Conservation (phyloP, 1,140 invertebrate species). For the Eubasilissa regina region DNA sequence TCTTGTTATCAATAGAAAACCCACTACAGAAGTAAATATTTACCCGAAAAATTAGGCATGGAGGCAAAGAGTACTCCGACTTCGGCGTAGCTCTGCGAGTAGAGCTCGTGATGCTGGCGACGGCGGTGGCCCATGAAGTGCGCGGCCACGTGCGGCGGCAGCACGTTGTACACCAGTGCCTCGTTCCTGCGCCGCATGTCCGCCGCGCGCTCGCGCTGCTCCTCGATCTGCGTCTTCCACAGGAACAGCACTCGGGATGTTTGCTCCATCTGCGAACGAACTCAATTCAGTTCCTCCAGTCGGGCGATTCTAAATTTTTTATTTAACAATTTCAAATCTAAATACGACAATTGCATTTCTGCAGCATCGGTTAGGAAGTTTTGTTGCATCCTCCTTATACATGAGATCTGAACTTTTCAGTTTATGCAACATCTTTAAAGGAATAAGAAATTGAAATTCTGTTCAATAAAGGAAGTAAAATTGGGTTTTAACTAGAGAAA, state of each 20-base stretch:
- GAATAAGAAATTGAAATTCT: no score
- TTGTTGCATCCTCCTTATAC: no score
- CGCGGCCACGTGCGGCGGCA: constrained; percentile 91
- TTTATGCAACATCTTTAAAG: no score
- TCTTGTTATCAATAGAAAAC: no score
- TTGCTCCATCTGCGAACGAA: constrained; percentile 77
- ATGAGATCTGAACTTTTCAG: no score
- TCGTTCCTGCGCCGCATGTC: constrained; percentile 92
- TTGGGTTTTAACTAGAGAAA: no score
- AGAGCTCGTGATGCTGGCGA: constrained; percentile 90
- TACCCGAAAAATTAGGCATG: constrained; percentile 88
- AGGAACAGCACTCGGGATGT: constrained; percentile 81
- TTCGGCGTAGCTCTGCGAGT: constrained; percentile 93
- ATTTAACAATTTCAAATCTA: no score
- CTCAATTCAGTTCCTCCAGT: no score
- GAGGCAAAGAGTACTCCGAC: constrained; percentile 95
- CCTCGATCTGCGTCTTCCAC: constrained; percentile 74
- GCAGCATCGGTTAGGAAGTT: no score
- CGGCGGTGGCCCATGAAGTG: constrained; percentile 89
- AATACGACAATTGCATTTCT: no score
- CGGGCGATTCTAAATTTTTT: no score
- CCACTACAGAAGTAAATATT: neutral
- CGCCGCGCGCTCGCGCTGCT: constrained; percentile 87
- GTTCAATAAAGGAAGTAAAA: no score
- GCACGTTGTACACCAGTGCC: constrained; percentile 88